Evolutionary conservation across 2,797 vertebrate genomes (phyloP), one percentile per base, ranked within the genome.

Genomic region (Alauda arvensis): DNA sequence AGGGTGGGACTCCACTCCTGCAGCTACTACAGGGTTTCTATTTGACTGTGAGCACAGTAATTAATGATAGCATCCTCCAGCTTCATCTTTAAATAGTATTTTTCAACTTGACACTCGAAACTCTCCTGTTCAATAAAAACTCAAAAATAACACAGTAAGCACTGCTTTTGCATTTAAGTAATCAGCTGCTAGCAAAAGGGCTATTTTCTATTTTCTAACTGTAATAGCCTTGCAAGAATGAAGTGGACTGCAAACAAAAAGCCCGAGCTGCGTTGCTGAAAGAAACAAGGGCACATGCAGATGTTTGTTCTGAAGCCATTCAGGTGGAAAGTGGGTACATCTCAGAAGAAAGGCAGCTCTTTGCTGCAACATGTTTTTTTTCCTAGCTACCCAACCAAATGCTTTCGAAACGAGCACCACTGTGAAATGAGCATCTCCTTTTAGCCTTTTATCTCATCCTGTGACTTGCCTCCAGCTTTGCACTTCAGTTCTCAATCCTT

Each of bases 231-330:
- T 80, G 57, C 18, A 68, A 83, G 59, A 91, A 77, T 71, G 51
- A 89, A 81, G 37, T 34, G 52, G 42, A 48, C 43, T 77, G 55
- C 67, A 60, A 83, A 65, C 29, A 61, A 59, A 85, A 83, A 69
- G 10, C 25, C 31, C 0, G 0, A 62, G 59, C 49, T 65, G 68
- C 21, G 1, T 77, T 69, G 82, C 75, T 79, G 53, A 62, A 81
- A 78, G 83, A 82, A 70, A 55, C 31, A 69, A 77, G 61, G 33
- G 68, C 25, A 68, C 76, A 74, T 5, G 42, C 59, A 89, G 76
- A 71, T 93, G 88, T 94, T 94, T 93, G 78, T 87, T 86, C 83
- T 75, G 66, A 94, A 89, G 76, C 68, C 83, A 86, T 39, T 94
- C 91, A 84, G 89, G 81, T 93, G 92, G 91, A 94, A 93, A 93